Conservation (phyloP, 2,797 vertebrate species). For the Lithobates sylvaticus region DNA sequence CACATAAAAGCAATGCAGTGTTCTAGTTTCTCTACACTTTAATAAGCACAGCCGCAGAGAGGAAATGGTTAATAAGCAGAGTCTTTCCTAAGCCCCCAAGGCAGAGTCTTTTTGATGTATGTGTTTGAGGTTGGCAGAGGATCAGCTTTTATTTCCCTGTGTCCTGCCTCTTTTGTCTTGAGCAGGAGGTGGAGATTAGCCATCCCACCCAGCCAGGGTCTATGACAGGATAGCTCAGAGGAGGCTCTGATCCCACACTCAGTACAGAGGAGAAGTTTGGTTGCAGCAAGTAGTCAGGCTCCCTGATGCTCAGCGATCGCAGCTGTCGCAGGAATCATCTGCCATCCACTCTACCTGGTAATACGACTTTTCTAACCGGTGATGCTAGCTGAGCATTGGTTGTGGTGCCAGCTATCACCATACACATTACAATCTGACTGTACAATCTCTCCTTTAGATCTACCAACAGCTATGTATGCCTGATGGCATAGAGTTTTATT, state of each 20-base stretch:
- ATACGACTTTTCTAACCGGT: neutral
- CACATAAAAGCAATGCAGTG: too few relatives aligned
- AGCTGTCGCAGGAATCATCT: neutral
- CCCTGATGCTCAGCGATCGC: conserved; percentile 11
- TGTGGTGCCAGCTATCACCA: too few relatives aligned
- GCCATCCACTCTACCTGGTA: conserved; percentile 21
- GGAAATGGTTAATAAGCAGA: conserved; percentile 73
- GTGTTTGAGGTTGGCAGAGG: conserved; percentile 79
- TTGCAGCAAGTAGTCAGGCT: neutral
- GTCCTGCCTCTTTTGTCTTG: conserved; percentile 66
- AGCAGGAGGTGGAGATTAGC: conserved; percentile 85
- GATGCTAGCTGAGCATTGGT: neutral
- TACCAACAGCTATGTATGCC: too few relatives aligned
- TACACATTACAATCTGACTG: neutral
- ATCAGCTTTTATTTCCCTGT: conserved; percentile 65
- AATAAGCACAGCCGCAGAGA: conserved; percentile 58
- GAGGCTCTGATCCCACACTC: conserved; percentile 47
- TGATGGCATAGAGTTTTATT: too few relatives aligned
- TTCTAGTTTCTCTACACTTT: neutral
- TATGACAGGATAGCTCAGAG: conserved; percentile 65
- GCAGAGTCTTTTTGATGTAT: conserved; percentile 67
- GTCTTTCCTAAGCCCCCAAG: conserved; percentile 74
- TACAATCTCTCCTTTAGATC: too few relatives aligned
- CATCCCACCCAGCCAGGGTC: conserved; percentile 83
- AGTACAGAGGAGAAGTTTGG: conserved; percentile 45